Percentiles rank a stretch among this genome's conserved stretches.
These are phyloP conservation scores for Lophochroa leadbeateri DNA, from an alignment of 2,113 vertebrate genomes.

Conservation along the genomic window DNA sequence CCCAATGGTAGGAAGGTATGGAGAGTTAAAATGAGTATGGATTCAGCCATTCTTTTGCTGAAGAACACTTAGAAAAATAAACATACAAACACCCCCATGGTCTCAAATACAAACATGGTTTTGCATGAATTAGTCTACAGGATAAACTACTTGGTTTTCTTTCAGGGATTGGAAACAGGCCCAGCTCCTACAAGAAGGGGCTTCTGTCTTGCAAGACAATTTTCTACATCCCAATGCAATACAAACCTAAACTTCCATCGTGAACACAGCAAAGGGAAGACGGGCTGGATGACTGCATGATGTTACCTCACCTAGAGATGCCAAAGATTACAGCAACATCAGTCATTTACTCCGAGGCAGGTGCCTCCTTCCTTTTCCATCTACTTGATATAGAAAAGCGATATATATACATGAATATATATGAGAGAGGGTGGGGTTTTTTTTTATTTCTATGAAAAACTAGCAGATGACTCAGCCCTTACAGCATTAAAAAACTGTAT, in stretches of 20 bases:
- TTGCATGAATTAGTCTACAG: not conserved
- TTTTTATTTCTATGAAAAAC: not conserved
- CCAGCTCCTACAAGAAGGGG: not conserved
- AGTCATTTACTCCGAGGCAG: not conserved
- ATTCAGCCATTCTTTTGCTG: not conserved
- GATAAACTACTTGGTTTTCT: not conserved
- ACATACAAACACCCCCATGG: fast-evolving
- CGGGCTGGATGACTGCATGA: not conserved
- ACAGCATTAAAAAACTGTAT: not conserved
- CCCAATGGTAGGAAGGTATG: not conserved
- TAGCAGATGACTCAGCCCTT: not conserved
- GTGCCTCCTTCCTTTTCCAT: not conserved
- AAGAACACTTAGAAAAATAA: not conserved
- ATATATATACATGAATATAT: not conserved
- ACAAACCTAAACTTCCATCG: not conserved
- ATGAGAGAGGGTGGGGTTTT: not conserved
- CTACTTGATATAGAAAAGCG: not conserved
- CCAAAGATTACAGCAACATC: not conserved
- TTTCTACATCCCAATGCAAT: not conserved
- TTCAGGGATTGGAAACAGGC: not conserved
- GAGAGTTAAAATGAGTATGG: not conserved
- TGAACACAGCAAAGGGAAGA: not conserved
- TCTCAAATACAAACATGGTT: not conserved
- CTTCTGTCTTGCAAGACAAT: not conserved
- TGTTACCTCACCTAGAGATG: not conserved